Base-by-base conservation (phyloP, 2,888 invertebrate genomes). In the Amphipyra berbera region DNA sequence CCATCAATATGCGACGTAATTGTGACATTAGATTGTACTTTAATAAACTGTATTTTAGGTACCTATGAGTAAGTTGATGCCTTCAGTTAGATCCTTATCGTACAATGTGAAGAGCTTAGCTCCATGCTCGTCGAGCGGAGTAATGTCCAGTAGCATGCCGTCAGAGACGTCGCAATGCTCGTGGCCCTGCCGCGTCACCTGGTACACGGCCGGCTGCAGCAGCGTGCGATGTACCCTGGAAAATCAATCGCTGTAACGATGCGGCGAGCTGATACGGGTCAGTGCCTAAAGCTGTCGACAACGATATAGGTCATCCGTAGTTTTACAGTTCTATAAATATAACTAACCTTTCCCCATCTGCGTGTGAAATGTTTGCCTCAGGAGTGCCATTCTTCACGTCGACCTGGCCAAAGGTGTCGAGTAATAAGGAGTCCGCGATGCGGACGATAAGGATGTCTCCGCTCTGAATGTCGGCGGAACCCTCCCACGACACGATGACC, bases 51-150 rank as follows among this genome's bases (percentile, higher is more conserved):
- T 47, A 21, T 56, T 58, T 15, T 56, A 13, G 30, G 48, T 76
- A 97, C 97, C 97, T 94, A 96, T 97, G 77, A 97, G 95, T 79
- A 97, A 95, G 92, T 97, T 97, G 84, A 96, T 96, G 72, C 97
- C 97, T 87, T 97, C 97, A 50, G 96, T 96, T 68, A 97, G 95
- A 88, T 97, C 97, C 90, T 97, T 97, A 87, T 97, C 97, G 84
- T 96, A 96, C 33, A 97, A 93, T 6, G 97, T 96, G 85, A 97
- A 96, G 73, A 97, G 95, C 82, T 96, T 96, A 15, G 91, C 87
- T 47, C 96, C 96, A 80, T 95, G 96, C 76, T 97, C 96, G 80
- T 96, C 95, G 67, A 97, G 94, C 10, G 96, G 96, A 50, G 96
- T 96, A 78, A 97, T 96, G 88, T 97, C 97, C 63, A 97, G 90